phyloP scores from a whole-genome alignment of 2,797 vertebrate species.

The Octomys mimax region DNA sequence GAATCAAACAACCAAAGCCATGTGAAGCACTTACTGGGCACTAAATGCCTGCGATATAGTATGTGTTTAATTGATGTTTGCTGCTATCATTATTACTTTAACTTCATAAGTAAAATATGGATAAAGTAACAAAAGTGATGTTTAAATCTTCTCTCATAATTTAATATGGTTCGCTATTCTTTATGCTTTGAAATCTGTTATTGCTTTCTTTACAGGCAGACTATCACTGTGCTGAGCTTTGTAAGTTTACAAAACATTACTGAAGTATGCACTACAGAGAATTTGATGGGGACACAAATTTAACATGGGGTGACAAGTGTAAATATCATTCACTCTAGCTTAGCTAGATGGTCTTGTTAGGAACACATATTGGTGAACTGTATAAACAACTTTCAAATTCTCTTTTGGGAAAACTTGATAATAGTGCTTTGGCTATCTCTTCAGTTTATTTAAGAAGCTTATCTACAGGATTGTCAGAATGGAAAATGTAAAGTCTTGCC shows the following conservation, averaged over 20 bases:
- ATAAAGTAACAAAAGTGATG: neutral
- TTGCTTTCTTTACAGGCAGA: neutral
- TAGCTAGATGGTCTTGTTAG: neutral
- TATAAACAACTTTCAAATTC: slow-evolving; percentile 53
- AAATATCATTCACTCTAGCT: neutral
- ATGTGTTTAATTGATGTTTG: neutral
- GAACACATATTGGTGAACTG: slow-evolving; percentile 2
- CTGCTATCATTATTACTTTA: neutral
- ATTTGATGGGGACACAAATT: neutral
- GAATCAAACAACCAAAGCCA: neutral
- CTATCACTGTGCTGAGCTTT: neutral
- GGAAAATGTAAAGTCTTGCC: slow-evolving; percentile 72
- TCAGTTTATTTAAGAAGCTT: slow-evolving; percentile 72
- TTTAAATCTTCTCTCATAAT: neutral
- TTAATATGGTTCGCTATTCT: neutral
- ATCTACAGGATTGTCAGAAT: slow-evolving; percentile 67
- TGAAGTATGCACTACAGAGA: neutral
- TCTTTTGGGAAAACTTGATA: slow-evolving; percentile 71
- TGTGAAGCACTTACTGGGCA: neutral
- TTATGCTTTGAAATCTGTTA: neutral
- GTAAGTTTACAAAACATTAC: neutral
- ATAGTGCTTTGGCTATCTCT: slow-evolving; percentile 39
- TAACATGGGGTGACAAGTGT: neutral
- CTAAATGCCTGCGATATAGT: accelerated
- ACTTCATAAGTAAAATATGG: neutral